Conservation (phyloP, 2,888 invertebrate genomes). For the Abrostola triplasia region DNA sequence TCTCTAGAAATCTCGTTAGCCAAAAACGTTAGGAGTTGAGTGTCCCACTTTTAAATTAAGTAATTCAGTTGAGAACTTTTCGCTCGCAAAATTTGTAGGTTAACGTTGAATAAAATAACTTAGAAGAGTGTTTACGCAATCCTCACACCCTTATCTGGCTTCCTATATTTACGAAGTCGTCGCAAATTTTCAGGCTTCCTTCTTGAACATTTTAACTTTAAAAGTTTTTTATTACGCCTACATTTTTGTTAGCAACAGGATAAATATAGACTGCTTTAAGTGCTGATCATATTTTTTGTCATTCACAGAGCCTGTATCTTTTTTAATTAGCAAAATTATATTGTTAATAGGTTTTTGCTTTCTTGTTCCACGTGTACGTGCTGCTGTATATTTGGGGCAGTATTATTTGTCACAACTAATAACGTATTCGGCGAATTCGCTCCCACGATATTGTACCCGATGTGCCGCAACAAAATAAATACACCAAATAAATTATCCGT, state of each 20-base stretch:
- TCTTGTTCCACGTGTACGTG: background rate
- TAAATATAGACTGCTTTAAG: no score
- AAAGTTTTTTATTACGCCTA: background rate
- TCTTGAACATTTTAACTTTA: background rate
- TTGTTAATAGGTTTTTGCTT: background rate
- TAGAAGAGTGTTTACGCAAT: slow-evolving; percentile 45
- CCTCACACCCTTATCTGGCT: slow-evolving; percentile 8
- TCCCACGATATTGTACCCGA: slow-evolving; percentile 82
- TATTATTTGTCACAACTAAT: slow-evolving; percentile 33
- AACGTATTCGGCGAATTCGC: slow-evolving; percentile 50
- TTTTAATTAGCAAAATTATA: background rate
- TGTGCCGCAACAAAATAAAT: slow-evolving; percentile 82
- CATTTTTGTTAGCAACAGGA: no score
- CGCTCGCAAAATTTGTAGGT: slow-evolving; percentile 40
- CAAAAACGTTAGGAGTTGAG: slow-evolving; percentile 24
- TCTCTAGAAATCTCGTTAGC: slow-evolving; percentile 35
- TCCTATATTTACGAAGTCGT: slow-evolving; percentile 37
- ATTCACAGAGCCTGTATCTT: no score
- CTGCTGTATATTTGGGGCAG: background rate
- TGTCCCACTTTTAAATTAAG: slow-evolving; percentile 53
- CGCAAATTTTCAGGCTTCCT: slow-evolving; percentile 25
- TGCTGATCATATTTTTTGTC: background rate
- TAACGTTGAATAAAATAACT: slow-evolving; percentile 46
- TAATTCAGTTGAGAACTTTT: slow-evolving; percentile 51
- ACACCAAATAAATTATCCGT: slow-evolving; percentile 86